Conservation (phyloP, 2,797 vertebrate species). For the Graptemys geographica region DNA sequence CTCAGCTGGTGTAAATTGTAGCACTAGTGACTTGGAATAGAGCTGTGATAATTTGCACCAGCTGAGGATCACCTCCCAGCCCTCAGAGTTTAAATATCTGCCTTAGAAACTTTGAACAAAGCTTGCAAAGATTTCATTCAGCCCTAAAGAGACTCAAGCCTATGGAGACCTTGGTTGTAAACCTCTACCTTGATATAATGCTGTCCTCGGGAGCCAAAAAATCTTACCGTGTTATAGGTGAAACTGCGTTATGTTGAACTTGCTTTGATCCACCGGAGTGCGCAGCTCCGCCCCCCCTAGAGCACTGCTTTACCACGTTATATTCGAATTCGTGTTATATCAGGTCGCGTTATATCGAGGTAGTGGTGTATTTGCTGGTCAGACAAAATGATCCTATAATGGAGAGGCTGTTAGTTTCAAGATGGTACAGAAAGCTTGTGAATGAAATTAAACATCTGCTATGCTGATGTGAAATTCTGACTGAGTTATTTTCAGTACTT, state of each 20-base stretch:
- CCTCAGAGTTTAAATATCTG: neutral
- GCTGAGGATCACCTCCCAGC: neutral
- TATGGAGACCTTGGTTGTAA: neutral
- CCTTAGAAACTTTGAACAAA: neutral
- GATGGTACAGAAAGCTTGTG: neutral
- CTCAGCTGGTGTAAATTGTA: neutral
- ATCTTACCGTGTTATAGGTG: too few relatives aligned
- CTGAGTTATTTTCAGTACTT: neutral
- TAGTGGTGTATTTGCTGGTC: neutral
- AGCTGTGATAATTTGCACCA: neutral
- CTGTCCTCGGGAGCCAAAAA: too few relatives aligned
- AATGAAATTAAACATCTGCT: neutral
- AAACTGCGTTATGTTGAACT: too few relatives aligned
- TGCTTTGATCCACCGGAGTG: too few relatives aligned
- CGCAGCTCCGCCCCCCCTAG: too few relatives aligned
- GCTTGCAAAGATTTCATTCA: neutral
- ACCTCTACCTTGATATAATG: too few relatives aligned
- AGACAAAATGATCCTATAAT: neutral
- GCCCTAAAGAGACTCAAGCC: neutral
- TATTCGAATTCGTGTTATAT: too few relatives aligned
- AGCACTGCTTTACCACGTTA: too few relatives aligned
- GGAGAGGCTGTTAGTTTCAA: neutral
- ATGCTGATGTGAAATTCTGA: neutral
- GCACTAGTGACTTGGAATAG: neutral
- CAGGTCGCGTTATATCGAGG: too few relatives aligned